Conservation (phyloP, 1,140 invertebrate species). For the Procambarus virginalis region DNA sequence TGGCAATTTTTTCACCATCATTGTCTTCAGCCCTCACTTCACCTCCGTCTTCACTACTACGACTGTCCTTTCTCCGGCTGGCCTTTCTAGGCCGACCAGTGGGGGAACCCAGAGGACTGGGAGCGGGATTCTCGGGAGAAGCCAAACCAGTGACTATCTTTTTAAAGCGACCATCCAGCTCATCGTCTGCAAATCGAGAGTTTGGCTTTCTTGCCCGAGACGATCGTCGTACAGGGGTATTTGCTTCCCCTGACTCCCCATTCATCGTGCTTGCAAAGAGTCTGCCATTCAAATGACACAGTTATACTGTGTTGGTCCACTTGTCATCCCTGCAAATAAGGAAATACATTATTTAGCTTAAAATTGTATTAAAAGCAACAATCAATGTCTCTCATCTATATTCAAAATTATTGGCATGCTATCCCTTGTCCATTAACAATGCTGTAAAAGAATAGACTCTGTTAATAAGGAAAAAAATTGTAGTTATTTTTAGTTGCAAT, state of each 20-base stretch:
- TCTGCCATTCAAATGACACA: background rate
- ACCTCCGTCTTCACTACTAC: background rate
- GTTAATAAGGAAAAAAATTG: too few species aligned
- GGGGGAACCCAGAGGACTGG: conserved; percentile 9
- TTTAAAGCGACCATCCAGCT: conserved; percentile 60
- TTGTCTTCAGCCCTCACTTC: background rate
- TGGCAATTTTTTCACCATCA: background rate
- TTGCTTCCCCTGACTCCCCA: conserved; percentile 37
- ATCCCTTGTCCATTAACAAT: too few species aligned
- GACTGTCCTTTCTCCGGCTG: conserved; percentile 37
- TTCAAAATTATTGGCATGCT: background rate
- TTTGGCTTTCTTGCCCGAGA: conserved; percentile 65
- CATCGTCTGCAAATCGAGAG: conserved; percentile 65
- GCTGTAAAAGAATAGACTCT: too few species aligned
- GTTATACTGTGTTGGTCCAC: background rate
- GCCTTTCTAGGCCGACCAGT: conserved; percentile 32
- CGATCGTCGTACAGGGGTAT: conserved; percentile 55
- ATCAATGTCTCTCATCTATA: background rate
- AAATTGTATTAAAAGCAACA: too few species aligned
- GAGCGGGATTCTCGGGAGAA: conserved; percentile 40
- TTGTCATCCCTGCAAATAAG: background rate
- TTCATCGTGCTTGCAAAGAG: conserved; percentile 38
- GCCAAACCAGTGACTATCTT: conserved; percentile 62
- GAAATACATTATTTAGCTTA: background rate
- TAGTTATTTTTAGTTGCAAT: too few species aligned